phyloP scores from a whole-genome alignment of 2,888 invertebrate genomes.

The Pherbina coryleti region DNA sequence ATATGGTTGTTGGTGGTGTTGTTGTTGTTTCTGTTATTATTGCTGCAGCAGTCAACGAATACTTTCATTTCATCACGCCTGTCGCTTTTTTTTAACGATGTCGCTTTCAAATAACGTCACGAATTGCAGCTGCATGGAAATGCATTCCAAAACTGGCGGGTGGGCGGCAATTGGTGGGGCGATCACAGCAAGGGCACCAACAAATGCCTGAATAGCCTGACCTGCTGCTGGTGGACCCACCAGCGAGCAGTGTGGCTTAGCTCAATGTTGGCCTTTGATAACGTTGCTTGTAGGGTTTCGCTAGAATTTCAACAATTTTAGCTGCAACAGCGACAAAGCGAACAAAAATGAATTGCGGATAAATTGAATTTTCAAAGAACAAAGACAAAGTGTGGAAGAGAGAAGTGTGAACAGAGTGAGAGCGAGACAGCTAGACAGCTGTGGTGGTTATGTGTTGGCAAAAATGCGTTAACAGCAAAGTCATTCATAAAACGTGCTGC shows the following conservation, averaged over 20 bases:
- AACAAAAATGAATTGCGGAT: slow-evolving; percentile 15
- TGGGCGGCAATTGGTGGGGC: not conserved
- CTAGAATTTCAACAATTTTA: slow-evolving; percentile 13
- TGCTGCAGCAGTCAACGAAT: not conserved
- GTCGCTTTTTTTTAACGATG: slow-evolving; percentile 24
- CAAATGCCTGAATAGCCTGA: not conserved
- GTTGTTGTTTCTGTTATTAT: slow-evolving; percentile 11
- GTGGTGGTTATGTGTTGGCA: not conserved
- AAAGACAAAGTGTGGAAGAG: not conserved
- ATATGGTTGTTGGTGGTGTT: not conserved
- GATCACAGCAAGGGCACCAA: not conserved
- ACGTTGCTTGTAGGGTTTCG: slow-evolving; percentile 27
- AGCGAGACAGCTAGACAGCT: not conserved
- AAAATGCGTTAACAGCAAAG: slow-evolving; percentile 15
- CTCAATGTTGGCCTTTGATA: slow-evolving; percentile 17
- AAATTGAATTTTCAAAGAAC: slow-evolving; percentile 24
- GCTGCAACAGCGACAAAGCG: slow-evolving; percentile 22
- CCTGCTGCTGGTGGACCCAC: not conserved
- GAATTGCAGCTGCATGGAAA: not conserved
- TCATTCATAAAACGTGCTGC: slow-evolving; percentile 23
- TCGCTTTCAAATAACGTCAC: slow-evolving; percentile 17
- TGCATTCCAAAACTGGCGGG: slow-evolving; percentile 4
- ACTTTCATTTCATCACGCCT: slow-evolving; percentile 23
- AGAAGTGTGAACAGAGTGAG: not conserved
- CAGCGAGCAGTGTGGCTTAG: not conserved